Conservation (phyloP, 2,113 vertebrate genomes). For the Lycocorax pyrrhopterus region DNA sequence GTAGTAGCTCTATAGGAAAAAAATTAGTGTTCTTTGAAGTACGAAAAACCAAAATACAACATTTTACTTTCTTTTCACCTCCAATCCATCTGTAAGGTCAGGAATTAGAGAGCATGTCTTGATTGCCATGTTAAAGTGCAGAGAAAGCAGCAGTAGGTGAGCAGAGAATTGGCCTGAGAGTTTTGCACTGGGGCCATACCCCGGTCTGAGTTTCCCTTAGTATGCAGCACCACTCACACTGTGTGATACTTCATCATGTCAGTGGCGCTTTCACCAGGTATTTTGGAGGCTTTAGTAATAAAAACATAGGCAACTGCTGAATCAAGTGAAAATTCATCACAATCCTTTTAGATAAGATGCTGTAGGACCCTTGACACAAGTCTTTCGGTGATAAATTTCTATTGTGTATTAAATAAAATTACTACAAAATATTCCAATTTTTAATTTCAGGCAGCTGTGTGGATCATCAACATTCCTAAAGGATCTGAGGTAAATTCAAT, state of each 20-base stretch:
- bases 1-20: not conserved
- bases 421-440: constrained; percentile 38
- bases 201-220: not conserved
- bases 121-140: not conserved
- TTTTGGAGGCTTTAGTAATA: constrained; percentile 17
- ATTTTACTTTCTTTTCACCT: not conserved
- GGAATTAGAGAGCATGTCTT: not conserved
- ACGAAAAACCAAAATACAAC: not conserved
- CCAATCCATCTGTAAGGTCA: not conserved
- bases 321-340: constrained; percentile 41
- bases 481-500: constrained; percentile 52
- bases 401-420: constrained; percentile 40
- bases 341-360: constrained; percentile 42
- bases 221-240: not conserved
- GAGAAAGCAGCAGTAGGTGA: not conserved
- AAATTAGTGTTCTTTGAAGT: not conserved
- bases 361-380: constrained; percentile 11
- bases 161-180: not conserved
- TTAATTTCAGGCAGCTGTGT: constrained; percentile 29
- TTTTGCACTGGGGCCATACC: not conserved
- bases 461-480: constrained; percentile 52
- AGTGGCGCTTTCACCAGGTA: not conserved
- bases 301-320: constrained; percentile 13
- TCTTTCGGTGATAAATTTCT: constrained; percentile 13
- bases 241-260: not conserved